Percentiles rank a stretch among this genome's conserved stretches.
phyloP scores from a whole-genome alignment of 1,140 invertebrate genomes.

The Archegozetes longisetosus region DNA sequence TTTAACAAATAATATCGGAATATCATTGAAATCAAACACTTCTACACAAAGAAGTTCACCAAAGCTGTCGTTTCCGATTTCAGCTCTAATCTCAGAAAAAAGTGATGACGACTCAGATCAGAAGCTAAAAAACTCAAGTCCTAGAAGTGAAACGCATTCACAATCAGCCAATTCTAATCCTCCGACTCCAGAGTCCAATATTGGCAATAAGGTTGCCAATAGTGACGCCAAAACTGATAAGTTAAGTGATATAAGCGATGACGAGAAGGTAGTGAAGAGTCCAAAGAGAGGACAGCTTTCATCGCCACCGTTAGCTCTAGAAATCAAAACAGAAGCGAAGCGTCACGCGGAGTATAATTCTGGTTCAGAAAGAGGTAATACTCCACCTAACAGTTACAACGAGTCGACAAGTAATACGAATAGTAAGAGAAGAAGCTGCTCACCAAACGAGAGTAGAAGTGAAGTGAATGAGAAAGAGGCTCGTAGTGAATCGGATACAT shows the following conservation, averaged over 20 bases:
- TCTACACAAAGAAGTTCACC: not conserved
- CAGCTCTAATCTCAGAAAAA: slow-evolving; percentile 1
- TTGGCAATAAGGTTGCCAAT: not conserved
- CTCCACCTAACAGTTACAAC: not conserved
- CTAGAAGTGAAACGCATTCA: not conserved
- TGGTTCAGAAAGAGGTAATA: not conserved
- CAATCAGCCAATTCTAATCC: not conserved
- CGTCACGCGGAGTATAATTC: not conserved
- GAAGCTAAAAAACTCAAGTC: slow-evolving; percentile 8
- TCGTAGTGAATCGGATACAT: not conserved
- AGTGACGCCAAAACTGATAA: not conserved
- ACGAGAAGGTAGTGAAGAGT: not conserved
- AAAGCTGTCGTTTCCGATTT: not conserved
- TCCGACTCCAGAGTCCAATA: not conserved
- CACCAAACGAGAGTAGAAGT: not conserved
- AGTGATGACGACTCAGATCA: slow-evolving; percentile 3
- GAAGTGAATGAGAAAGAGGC: not conserved
- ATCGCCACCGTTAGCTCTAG: too few relatives aligned
- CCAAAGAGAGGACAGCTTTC: not conserved
- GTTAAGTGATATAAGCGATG: not conserved
- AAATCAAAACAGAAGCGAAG: not conserved
- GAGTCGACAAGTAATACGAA: not conserved
- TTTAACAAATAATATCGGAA: not conserved
- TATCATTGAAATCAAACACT: not conserved
- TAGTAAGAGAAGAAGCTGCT: not conserved